Base-by-base conservation (phyloP, 2,113 vertebrate species). In the Terrapene triunguis region DNA sequence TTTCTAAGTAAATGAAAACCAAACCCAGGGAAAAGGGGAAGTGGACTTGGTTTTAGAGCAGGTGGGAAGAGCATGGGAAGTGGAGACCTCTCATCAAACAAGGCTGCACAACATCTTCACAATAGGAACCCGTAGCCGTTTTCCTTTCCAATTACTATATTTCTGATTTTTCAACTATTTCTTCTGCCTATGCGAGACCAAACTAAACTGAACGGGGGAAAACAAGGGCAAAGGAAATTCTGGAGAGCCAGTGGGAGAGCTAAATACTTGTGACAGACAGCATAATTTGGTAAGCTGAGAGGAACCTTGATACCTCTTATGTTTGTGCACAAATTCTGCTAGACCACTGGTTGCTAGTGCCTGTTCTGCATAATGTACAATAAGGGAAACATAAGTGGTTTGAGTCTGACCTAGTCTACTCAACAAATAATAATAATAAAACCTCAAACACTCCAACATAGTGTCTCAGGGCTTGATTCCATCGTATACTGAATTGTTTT, bases 391-490 rank as follows among this genome's bases (percentile, higher is more conserved):
- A 1, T 38, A 9, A n/a, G 19, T 54, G 82, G 38, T 8, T 93
- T 7, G 17, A 86, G 48, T 76, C 47, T 0, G 0, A 82, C 27
- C 76, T 11, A 89, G 8, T 42, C 38, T 59, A 29, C 72, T 92
- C 85, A 89, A 88, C 1, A 80, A 16, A 38, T 62, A 62, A 25
- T 42, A 44, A 78, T 42, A 78, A 78, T 47, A 27, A 44, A 44
- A 27, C 38, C 25, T 44, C 24, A 47, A 78, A 27, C 13, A 8
- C 42, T 47, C 25, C 74, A 44, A 47, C 38, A 47, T 16, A 47
- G 25, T 38, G 65, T 72, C n/a, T 72, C 10, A 54, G 25, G 0
- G 5, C 10, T 19, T 44, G 19, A 85, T 6, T 1, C 8, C 53
- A 72, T 85, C 82, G 83, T 62, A 59, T 55, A 89, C 8, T 14